Evolutionary conservation across 2,888 invertebrate species (phyloP), one percentile per base, ranked within the genome.

Genomic region (Nyleta sp.): DNA sequence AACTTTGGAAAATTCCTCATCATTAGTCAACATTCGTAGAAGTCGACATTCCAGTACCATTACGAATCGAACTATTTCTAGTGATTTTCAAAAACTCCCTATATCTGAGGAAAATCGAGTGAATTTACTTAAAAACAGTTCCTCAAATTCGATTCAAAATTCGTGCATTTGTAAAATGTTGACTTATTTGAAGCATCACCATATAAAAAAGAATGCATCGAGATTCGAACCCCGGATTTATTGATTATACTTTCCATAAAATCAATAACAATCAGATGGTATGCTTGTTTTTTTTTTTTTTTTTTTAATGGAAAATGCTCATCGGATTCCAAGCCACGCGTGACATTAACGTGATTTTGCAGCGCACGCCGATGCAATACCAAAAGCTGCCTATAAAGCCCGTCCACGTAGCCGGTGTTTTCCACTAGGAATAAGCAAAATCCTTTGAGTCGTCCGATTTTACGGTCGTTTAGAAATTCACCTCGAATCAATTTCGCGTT

Each of bases 321-420:
- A 20, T 40, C 33, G 44, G 22, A 24, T 52, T 65, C 42, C 52
- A 35, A 33, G 7, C 44, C 65, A 42, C 44, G 53, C 65, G 65
- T 65, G 53, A 65, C 64, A 64, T 64, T 64, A 64, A 64, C 52
- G 50, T 52, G 40, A 52, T 65, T 65, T 42, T 20, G 50, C 53
- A 8, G 53, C 52, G 42, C 53, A 65, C 31, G 53, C 31, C 33
- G 15, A 18, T 11, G 53, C 53, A 52, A 53, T 65, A 53, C 33
- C 31, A n/a, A 65, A 65, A 31, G 15, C 38, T 10, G 33, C 15
- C 64, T 52, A 50, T 28, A 52, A 64, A 65, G 53, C 40, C 33
- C 24, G 62, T 5, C 10, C 48, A 62, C 62, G 62, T 35, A 24
- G 18, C 15, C 33, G n/a, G 13, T 48, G 33, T 50, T 40, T 64